These are phyloP conservation scores for Cynoglossus semilaevis DNA, from an alignment of 2,113 vertebrate genomes.

Conservation along the genomic window DNA sequence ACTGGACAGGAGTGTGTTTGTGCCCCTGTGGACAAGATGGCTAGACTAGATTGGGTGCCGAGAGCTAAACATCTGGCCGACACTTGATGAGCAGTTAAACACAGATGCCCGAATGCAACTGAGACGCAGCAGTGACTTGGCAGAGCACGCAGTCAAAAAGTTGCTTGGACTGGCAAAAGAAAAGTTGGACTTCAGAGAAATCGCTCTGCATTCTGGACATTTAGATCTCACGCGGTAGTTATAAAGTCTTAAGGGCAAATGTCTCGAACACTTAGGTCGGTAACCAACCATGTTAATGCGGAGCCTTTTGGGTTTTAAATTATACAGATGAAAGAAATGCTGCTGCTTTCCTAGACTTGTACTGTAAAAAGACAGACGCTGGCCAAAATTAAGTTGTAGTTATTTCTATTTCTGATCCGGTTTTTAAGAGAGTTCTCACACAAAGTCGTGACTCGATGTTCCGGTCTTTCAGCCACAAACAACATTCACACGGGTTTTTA, in stretches of 20 bases:
- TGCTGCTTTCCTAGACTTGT: not conserved
- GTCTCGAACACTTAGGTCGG: conserved; percentile 6
- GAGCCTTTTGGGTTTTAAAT: conserved; percentile 14
- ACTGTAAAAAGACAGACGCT: not conserved
- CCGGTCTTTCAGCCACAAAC: conserved; percentile 20
- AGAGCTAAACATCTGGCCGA: conserved; percentile 64
- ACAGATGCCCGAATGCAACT: conserved; percentile 15
- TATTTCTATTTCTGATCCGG: not conserved
- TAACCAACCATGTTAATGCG: conserved; percentile 2
- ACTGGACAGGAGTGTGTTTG: conserved; percentile 45
- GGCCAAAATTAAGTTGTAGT: not conserved
- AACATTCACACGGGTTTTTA: not conserved
- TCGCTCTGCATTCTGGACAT: not conserved
- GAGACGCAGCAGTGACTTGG: conserved; percentile 11
- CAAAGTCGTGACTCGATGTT: not conserved
- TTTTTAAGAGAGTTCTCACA: not conserved
- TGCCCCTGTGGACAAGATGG: conserved; percentile 69
- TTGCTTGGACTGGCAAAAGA: conserved; percentile 15
- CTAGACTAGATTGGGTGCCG: conserved; percentile 80
- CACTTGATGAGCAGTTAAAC: conserved; percentile 45
- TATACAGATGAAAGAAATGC: not conserved
- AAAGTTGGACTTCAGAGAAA: conserved; percentile 7
- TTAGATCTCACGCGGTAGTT: conserved; percentile 8
- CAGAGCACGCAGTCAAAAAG: conserved; percentile 19
- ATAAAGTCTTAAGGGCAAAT: conserved; percentile 6